Percentiles rank a stretch among this genome's conserved stretches.
Evolutionary conservation across 2,113 vertebrate genomes (phyloP).

Genomic region (Junco hyemalis): DNA sequence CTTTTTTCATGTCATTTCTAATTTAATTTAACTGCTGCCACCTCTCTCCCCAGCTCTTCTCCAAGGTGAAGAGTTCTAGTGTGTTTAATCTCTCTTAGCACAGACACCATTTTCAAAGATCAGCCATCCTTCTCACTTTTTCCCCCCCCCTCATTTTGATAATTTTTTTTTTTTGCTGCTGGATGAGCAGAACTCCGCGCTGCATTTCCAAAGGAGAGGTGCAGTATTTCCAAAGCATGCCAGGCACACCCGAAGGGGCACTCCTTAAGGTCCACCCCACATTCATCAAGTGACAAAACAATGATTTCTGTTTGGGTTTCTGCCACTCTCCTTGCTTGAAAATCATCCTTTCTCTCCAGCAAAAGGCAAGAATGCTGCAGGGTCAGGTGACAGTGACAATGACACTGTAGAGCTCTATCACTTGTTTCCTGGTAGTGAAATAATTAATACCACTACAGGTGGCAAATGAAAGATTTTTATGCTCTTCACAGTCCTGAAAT

Average conservation of each 20-base stretch:
- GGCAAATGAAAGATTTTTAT: background rate
- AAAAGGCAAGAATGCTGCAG: background rate
- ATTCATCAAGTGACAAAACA: background rate
- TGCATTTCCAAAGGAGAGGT: background rate
- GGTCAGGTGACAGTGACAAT: background rate
- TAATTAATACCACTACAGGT: background rate
- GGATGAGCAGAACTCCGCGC: background rate
- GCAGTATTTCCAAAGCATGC: background rate
- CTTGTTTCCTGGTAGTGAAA: background rate
- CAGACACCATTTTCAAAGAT: conserved; percentile 14
- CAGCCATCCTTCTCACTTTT: background rate
- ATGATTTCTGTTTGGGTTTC: background rate
- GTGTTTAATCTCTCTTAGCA: conserved; percentile 29
- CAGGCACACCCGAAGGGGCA: background rate
- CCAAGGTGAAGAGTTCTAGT: background rate
- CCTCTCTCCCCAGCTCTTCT: conserved; percentile 8
- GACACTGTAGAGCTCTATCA: background rate
- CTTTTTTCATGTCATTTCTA: background rate
- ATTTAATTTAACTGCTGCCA: conserved; percentile 39
- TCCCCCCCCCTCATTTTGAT: background rate
- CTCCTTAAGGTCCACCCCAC: background rate
- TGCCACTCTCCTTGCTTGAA: background rate
- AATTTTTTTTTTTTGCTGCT: background rate
- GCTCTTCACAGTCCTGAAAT: background rate
- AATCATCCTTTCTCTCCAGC: background rate